These are phyloP conservation scores for Coregonus sp. DNA, from an alignment of 2,797 vertebrate genomes.

Conservation along the genomic window DNA sequence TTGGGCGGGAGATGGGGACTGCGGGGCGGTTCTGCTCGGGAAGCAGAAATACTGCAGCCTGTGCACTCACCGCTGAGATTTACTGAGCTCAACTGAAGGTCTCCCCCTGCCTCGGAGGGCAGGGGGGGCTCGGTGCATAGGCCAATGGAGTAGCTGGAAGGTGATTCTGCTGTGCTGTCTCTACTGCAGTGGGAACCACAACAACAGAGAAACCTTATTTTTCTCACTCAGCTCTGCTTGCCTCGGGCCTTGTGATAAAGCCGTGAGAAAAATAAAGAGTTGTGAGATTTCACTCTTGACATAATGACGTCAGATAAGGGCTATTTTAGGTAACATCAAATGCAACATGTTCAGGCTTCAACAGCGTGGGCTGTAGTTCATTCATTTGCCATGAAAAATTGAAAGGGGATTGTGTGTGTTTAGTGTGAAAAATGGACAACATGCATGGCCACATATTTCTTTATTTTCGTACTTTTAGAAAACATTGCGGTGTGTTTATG, in stretches of 20 bases:
- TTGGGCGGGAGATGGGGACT: slow-evolving; percentile 12
- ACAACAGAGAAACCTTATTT: slow-evolving; percentile 11
- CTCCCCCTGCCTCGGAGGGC: not conserved
- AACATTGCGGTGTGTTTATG: not conserved
- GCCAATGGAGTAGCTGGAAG: slow-evolving; percentile 22
- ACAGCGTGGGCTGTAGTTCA: not conserved
- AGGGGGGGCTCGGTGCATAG: slow-evolving; percentile 25
- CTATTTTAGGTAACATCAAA: not conserved
- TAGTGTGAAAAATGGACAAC: not conserved
- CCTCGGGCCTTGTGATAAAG: not conserved
- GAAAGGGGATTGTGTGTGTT: not conserved
- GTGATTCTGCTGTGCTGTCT: slow-evolving; percentile 16
- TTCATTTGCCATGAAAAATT: not conserved
- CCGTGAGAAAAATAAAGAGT: not conserved
- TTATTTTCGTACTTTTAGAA: slow-evolving; percentile 15
- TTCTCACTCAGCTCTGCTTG: slow-evolving; percentile 10
- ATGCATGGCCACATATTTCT: not conserved
- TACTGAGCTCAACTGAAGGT: slow-evolving; percentile 15
- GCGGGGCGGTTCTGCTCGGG: slow-evolving; percentile 31
- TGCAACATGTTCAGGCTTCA: not conserved
- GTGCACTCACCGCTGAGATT: slow-evolving; percentile 31
- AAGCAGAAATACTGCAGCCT: slow-evolving; percentile 57
- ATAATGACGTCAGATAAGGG: not conserved
- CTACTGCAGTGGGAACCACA: slow-evolving; percentile 1
- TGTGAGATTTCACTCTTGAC: slow-evolving; percentile 14